Conservation (phyloP, 1,140 invertebrate species). For the Drosophila albomicans region DNA sequence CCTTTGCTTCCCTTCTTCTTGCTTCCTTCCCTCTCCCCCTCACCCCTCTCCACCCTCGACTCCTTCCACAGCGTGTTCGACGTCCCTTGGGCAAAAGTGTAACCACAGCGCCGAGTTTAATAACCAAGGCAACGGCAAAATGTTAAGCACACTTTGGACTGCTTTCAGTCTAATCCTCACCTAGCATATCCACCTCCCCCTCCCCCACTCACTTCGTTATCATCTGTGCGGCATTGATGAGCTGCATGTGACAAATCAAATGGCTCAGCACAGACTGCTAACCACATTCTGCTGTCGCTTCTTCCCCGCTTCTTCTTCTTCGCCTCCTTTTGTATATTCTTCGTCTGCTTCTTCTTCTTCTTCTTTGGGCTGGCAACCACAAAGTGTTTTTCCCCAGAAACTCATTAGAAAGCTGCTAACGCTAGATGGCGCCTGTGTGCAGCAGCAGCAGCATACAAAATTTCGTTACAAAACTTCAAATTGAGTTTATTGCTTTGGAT, state of each 20-base stretch:
- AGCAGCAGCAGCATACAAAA: background rate
- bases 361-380: constrained; percentile 5
- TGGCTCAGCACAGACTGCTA: constrained; percentile 9
- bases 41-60: background rate
- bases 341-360: background rate
- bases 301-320: background rate
- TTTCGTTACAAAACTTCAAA: constrained; percentile 22
- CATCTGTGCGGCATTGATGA: constrained; percentile 45
- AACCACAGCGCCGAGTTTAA: constrained; percentile 57
- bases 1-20: no score
- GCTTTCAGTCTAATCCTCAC: background rate
- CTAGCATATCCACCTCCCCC: no score
- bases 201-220: background rate
- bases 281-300: constrained; percentile 18
- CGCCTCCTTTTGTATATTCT: no score
- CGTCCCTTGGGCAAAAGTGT: constrained; percentile 13
- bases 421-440: constrained; percentile 12
- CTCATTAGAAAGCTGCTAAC: constrained; percentile 35
- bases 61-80: background rate
- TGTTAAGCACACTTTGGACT: constrained; percentile 22
- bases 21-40: no score
- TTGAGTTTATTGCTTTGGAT: constrained; percentile 10
- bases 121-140: constrained; percentile 58
- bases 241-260: constrained; percentile 53
- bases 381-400: constrained; percentile 30